Evolutionary conservation across 2,113 vertebrate genomes (phyloP).

Genomic region (Uria lomvia): DNA sequence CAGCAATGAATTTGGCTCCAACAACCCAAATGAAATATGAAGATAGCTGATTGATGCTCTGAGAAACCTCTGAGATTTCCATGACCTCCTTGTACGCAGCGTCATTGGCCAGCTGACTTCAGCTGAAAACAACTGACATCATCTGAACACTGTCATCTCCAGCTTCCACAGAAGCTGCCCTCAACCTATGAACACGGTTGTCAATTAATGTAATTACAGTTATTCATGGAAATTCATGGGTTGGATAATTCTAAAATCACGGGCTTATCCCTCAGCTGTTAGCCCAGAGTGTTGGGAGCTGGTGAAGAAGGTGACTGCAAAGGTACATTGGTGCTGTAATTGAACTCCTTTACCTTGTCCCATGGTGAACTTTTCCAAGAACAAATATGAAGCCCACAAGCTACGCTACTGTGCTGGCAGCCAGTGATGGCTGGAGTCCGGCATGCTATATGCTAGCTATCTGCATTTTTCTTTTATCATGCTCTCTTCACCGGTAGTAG

Average conservation of each 20-base stretch:
- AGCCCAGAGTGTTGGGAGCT: not conserved
- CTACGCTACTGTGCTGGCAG: not conserved
- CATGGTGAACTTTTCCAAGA: not conserved
- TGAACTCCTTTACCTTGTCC: not conserved
- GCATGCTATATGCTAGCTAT: not conserved
- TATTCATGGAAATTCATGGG: not conserved
- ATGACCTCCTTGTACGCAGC: rapidly evolving
- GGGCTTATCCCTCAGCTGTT: not conserved
- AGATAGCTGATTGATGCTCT: not conserved
- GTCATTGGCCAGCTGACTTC: not conserved
- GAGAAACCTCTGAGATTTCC: not conserved
- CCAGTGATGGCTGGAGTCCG: not conserved
- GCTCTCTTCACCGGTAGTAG: not conserved
- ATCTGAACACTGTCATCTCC: not conserved
- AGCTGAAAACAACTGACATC: not conserved
- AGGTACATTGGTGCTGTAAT: not conserved
- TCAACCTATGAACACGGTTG: not conserved
- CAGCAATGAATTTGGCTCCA: not conserved
- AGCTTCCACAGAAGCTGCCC: not conserved
- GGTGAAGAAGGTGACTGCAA: not conserved
- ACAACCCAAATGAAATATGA: not conserved
- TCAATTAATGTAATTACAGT: not conserved
- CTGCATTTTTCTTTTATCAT: not conserved
- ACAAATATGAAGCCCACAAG: not conserved
- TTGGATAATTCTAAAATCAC: not conserved